Percentiles rank a stretch among this genome's conserved stretches.
Conservation (phyloP, 1,140 invertebrate genomes). For the Drosophila bocki region DNA sequence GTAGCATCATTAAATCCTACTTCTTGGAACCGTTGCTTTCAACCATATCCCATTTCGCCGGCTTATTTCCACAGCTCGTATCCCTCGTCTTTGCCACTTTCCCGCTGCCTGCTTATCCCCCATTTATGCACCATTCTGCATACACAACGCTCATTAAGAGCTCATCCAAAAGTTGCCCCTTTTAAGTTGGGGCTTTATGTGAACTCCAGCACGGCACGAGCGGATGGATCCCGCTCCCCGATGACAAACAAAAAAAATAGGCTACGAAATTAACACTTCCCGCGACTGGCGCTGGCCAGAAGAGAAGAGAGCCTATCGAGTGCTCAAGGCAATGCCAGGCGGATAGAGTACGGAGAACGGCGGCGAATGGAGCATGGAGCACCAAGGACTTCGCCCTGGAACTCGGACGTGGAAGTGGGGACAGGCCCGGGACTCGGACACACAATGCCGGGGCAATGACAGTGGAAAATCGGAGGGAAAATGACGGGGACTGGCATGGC, state of each 20-base stretch:
- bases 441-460: slow-evolving; percentile 54
- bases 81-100: slow-evolving; percentile 13
- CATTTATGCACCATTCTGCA: slow-evolving; percentile 44
- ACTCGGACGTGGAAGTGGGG: slow-evolving; percentile 28
- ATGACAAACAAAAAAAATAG: slow-evolving; percentile 73
- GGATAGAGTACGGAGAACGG: slow-evolving; percentile 15
- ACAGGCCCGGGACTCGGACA: slow-evolving; percentile 34
- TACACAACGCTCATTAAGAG: slow-evolving; percentile 64
- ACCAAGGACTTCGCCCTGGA: slow-evolving; percentile 34
- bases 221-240: slow-evolving; percentile 26
- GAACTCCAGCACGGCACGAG: slow-evolving; percentile 13
- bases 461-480: slow-evolving; percentile 6
- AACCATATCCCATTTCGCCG: slow-evolving; percentile 27
- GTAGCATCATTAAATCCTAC: slow-evolving; percentile 28
- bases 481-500: slow-evolving; percentile 15
- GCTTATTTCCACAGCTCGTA: slow-evolving; percentile 28
- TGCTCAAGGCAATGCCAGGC: slow-evolving; percentile 65
- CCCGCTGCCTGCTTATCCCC: slow-evolving; percentile 30
- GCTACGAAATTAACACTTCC: slow-evolving; percentile 80
- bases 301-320: slow-evolving; percentile 60
- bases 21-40: slow-evolving; percentile 11
- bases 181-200: slow-evolving; percentile 38
- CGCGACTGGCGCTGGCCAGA: slow-evolving; percentile 45
- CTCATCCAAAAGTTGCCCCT: slow-evolving; percentile 63
- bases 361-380: not conserved